Evolutionary conservation across 2,797 vertebrate species (phyloP).

Genomic region (Distichodus sexfasciatus): DNA sequence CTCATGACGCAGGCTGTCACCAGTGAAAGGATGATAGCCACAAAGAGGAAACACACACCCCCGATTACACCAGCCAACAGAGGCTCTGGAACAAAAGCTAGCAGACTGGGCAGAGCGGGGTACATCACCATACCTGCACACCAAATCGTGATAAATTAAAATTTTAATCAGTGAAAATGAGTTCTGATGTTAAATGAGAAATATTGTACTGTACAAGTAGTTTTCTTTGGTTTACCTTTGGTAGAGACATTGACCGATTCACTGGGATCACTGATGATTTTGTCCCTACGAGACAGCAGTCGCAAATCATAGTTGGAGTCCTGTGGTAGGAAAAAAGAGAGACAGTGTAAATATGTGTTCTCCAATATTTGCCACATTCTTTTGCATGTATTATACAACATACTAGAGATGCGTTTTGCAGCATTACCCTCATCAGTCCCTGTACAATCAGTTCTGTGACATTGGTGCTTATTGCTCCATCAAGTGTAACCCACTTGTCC

Average conservation of each 20-base stretch:
- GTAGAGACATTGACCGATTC: constrained; percentile 87
- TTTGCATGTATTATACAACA: neutral
- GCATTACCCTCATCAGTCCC: constrained; percentile 85
- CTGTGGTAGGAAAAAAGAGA: constrained; percentile 59
- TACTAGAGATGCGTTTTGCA: neutral
- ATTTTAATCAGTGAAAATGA: neutral
- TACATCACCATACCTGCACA: constrained; percentile 88
- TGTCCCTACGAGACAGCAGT: constrained; percentile 83
- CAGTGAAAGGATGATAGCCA: constrained; percentile 85
- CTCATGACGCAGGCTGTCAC: constrained; percentile 86
- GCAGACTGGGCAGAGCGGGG: constrained; percentile 79
- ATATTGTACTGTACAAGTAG: neutral
- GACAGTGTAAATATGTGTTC: neutral
- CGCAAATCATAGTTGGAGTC: constrained; percentile 88
- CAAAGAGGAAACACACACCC: constrained; percentile 88
- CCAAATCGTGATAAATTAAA: neutral
- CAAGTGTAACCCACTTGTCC: constrained; percentile 85
- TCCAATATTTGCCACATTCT: neutral
- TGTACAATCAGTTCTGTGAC: constrained; percentile 82
- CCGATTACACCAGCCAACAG: constrained; percentile 89
- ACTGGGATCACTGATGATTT: constrained; percentile 85
- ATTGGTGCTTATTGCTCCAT: constrained; percentile 74
- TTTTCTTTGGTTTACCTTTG: constrained; percentile 71
- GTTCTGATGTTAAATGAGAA: neutral
- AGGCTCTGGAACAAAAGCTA: constrained; percentile 84